Conservation (phyloP, 1,140 invertebrate species). For the Brachionus rotundiformis region DNA sequence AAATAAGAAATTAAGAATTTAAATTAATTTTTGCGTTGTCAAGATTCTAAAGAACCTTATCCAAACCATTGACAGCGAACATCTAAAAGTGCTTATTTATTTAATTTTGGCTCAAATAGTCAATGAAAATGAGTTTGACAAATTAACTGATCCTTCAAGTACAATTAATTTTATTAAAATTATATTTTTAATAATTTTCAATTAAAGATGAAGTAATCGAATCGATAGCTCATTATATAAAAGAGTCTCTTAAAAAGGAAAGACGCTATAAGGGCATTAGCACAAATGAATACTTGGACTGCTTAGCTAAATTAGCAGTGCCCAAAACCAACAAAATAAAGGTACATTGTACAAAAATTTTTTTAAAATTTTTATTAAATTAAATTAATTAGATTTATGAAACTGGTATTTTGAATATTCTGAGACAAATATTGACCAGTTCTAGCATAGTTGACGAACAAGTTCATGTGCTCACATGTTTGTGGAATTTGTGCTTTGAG, state of each 20-base stretch:
- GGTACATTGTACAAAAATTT: not conserved
- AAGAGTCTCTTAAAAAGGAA: conserved; percentile 20
- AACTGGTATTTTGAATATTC: not conserved
- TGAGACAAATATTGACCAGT: conserved; percentile 19
- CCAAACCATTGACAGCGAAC: not conserved
- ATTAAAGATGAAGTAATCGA: conserved; percentile 1
- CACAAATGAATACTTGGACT: conserved; percentile 28
- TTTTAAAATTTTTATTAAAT: too few species aligned
- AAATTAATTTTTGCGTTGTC: not conserved
- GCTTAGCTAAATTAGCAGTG: conserved; percentile 7
- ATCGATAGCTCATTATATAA: not conserved
- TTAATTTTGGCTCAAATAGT: conserved; percentile 36
- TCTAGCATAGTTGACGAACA: not conserved
- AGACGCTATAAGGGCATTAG: conserved; percentile 26
- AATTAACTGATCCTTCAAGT: conserved; percentile 33
- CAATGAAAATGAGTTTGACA: conserved; percentile 40
- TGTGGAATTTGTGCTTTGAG: conserved; percentile 50
- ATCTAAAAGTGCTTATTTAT: conserved; percentile 26
- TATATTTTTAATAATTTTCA: not conserved
- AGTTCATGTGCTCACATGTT: conserved; percentile 3
- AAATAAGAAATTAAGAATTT: not conserved
- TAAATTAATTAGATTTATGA: conserved; percentile 24
- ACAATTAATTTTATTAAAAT: not conserved
- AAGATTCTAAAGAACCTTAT: conserved; percentile 24
- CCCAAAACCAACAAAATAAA: conserved; percentile 20